A percentile compares a stretch with the other conserved stretches of the same genome.
Conservation (phyloP, 37 sponge, comb jelly and placozoan species). For the Dysidea cf. avara region DNA sequence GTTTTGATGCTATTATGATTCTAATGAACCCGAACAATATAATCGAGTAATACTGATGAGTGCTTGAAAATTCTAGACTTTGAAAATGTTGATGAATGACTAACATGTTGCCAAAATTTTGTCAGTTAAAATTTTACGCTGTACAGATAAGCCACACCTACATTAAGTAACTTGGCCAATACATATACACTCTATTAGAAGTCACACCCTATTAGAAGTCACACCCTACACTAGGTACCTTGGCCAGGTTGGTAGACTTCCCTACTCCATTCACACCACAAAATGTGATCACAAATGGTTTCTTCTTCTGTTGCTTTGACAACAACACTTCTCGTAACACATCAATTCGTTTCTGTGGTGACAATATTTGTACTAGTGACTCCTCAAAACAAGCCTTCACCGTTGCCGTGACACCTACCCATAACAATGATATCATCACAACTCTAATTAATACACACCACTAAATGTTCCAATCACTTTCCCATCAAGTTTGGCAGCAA, state of each 20-base stretch:
- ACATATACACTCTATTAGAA: not conserved
- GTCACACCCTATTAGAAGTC: too few relatives aligned
- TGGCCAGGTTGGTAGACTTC: constrained; percentile 94
- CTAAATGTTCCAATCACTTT: constrained; percentile 81
- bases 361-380: constrained; percentile 81
- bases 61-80: too few relatives aligned
- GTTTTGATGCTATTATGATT: too few relatives aligned
- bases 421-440: not conserved
- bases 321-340: constrained; percentile 77
- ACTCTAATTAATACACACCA: constrained; percentile 52
- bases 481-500: constrained; percentile 79
- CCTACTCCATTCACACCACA: constrained; percentile 99
- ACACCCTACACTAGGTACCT: constrained; percentile 58
- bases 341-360: constrained; percentile 79
- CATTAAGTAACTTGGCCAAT: too few relatives aligned
- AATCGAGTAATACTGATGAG: too few relatives aligned
- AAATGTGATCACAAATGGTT: constrained; percentile 95
- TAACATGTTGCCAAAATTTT: too few relatives aligned
- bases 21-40: too few relatives aligned
- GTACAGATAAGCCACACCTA: too few relatives aligned
- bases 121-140: too few relatives aligned
- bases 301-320: constrained; percentile 25
- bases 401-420: constrained; percentile 57
- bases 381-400: constrained; percentile 73
- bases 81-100: too few relatives aligned